Evolutionary conservation across 2,888 invertebrate genomes (phyloP).

Genomic region (Eupelmus urozonus): DNA sequence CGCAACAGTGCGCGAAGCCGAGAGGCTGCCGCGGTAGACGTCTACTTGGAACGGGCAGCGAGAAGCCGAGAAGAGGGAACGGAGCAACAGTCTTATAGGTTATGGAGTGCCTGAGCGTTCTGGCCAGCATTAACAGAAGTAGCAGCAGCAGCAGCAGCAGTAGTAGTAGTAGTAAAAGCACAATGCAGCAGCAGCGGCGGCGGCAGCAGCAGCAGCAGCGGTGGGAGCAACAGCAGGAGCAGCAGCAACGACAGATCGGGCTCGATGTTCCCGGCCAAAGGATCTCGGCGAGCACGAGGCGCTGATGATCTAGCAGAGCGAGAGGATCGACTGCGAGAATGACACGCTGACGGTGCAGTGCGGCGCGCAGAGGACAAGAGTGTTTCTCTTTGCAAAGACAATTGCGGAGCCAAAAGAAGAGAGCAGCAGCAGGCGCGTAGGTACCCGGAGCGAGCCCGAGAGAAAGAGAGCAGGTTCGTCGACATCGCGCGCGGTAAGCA

Average conservation of each 20-base stretch:
- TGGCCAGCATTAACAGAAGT: conserved; percentile 5
- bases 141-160: no score
- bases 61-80: neutral
- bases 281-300: conserved; percentile 23
- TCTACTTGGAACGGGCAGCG: neutral
- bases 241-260: neutral
- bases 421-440: no score
- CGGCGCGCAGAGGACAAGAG: no score
- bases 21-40: neutral
- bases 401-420: no score
- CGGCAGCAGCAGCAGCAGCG: conserved; percentile 15
- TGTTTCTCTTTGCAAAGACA: no score
- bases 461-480: conserved; percentile 22
- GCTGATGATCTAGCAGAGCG: conserved; percentile 13
- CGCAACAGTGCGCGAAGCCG: neutral
- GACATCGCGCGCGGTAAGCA: neutral
- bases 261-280: conserved; percentile 19
- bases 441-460: neutral
- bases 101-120: conserved; percentile 47
- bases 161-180: no score
- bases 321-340: conserved; percentile 11
- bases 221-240: neutral
- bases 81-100: conserved; percentile 35
- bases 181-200: no score
- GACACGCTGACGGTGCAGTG: conserved; percentile 26